A percentile compares a stretch with the other conserved stretches of the same genome.
Conservation (phyloP, 2,888 invertebrate genomes). For the Brachyptera risi region DNA sequence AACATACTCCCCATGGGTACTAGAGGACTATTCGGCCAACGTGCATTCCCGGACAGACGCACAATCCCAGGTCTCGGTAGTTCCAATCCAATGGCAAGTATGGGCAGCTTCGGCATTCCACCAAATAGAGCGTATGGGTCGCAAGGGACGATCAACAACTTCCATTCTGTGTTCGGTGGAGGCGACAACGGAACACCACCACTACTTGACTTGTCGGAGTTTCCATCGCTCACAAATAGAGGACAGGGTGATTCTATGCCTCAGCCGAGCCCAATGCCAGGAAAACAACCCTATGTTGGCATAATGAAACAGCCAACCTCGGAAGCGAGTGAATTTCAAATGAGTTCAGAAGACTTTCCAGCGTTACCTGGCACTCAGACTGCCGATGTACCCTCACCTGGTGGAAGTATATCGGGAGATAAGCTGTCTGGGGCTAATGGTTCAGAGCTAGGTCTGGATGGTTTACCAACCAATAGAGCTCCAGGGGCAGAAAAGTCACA, state of each 20-base stretch:
- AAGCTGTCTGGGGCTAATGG: slow-evolving; percentile 27
- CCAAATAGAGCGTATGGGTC: slow-evolving; percentile 52
- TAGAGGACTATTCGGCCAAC: slow-evolving; percentile 69
- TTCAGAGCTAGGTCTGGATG: slow-evolving; percentile 30
- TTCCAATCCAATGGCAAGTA: slow-evolving; percentile 55
- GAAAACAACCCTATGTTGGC: slow-evolving; percentile 91
- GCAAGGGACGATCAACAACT: slow-evolving; percentile 52
- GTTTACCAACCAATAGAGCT: slow-evolving; percentile 36
- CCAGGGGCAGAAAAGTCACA: slow-evolving; percentile 38
- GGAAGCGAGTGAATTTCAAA: slow-evolving; percentile 91
- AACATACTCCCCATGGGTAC: slow-evolving; percentile 52
- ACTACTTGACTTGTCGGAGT: slow-evolving; percentile 85
- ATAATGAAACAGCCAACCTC: slow-evolving; percentile 94
- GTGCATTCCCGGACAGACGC: slow-evolving; percentile 74
- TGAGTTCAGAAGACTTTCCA: slow-evolving; percentile 99
- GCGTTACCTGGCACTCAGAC: slow-evolving; percentile 90
- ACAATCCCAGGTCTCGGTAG: slow-evolving; percentile 58
- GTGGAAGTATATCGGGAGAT: slow-evolving; percentile 49
- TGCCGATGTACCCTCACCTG: slow-evolving; percentile 60
- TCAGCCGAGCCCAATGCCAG: slow-evolving; percentile 79
- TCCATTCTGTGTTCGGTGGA: slow-evolving; percentile 80
- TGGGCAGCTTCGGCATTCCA: slow-evolving; percentile 62
- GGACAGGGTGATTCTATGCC: slow-evolving; percentile 54
- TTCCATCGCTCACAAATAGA: slow-evolving; percentile 86
- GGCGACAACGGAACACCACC: slow-evolving; percentile 78